Evolutionary conservation across 2,113 vertebrate species (phyloP).

Genomic region (pig (Sus scrofa)): DNA sequence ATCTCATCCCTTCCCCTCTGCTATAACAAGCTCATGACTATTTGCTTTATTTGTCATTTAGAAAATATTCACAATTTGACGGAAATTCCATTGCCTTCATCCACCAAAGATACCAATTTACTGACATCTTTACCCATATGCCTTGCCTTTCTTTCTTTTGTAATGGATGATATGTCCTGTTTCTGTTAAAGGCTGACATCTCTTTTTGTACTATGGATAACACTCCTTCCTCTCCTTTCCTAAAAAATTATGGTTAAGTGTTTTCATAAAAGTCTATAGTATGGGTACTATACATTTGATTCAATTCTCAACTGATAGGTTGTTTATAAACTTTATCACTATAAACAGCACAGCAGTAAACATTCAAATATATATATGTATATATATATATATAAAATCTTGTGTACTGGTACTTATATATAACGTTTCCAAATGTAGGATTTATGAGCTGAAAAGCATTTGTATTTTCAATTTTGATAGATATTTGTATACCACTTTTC

Average conservation of each 20-base stretch:
- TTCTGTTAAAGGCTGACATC: not conserved
- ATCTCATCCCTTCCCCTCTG: not conserved
- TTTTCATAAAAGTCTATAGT: not conserved
- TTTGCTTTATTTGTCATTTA: not conserved
- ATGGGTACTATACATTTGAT: not conserved
- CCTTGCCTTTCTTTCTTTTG: not conserved
- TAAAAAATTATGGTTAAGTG: not conserved
- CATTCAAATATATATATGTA: not conserved
- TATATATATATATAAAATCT: not conserved
- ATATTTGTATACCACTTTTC: not conserved
- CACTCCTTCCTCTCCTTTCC: not conserved
- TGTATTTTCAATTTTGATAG: not conserved
- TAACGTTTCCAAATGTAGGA: not conserved
- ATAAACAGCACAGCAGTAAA: not conserved
- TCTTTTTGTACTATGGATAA: not conserved
- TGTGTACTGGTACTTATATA: not conserved
- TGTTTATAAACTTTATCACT: not conserved
- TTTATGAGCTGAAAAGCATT: not conserved
- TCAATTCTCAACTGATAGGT: not conserved
- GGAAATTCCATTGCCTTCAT: not conserved
- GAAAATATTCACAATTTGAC: not conserved
- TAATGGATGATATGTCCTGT: not conserved
- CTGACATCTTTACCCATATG: not conserved
- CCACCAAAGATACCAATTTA: not conserved
- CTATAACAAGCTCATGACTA: not conserved